Evolutionary conservation across 2,113 vertebrate species (phyloP).

Genomic region (Sapayoa aenigma): DNA sequence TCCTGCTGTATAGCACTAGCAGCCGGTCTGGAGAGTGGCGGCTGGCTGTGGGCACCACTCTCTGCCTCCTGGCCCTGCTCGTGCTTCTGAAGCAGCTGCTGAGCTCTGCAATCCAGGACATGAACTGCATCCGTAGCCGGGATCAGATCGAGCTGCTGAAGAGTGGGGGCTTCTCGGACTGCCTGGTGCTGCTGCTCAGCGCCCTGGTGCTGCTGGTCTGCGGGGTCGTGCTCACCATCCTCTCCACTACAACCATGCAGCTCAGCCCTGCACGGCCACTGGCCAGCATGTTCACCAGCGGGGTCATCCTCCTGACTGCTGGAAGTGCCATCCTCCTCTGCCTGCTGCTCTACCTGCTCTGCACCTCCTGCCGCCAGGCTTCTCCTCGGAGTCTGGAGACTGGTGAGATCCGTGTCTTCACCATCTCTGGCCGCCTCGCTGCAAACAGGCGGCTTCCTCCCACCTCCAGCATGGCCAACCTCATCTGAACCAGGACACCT

Average conservation of each 20-base stretch:
- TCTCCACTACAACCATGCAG: constrained; percentile 83
- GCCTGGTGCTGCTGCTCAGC: constrained; percentile 84
- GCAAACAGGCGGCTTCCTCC: constrained; percentile 80
- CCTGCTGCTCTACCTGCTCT: constrained; percentile 80
- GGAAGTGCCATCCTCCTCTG: constrained; percentile 82
- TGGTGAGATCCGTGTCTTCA: constrained; percentile 79
- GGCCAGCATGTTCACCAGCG: constrained; percentile 90
- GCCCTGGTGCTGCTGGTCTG: constrained; percentile 85
- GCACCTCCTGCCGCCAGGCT: constrained; percentile 49
- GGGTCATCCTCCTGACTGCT: constrained; percentile 81
- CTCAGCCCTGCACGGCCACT: constrained; percentile 73
- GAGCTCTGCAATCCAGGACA: constrained; percentile 97
- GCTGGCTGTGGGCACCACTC: constrained; percentile 84
- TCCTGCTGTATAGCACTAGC: constrained; percentile 91
- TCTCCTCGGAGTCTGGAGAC: constrained; percentile 4
- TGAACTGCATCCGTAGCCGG: constrained; percentile 92
- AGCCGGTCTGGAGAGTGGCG: constrained; percentile 95
- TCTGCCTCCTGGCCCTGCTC: constrained; percentile 90
- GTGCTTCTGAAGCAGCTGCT: constrained; percentile 95
- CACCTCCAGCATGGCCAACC: constrained; percentile 90
- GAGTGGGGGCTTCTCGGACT: constrained; percentile 88
- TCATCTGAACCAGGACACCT: constrained; percentile 76
- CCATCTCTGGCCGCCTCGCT: constrained; percentile 85
- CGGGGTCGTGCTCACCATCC: constrained; percentile 82
- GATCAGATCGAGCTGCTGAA: constrained; percentile 88